phyloP scores from a whole-genome alignment of 2,888 invertebrate genomes.

The Drosophila peninsularis region DNA sequence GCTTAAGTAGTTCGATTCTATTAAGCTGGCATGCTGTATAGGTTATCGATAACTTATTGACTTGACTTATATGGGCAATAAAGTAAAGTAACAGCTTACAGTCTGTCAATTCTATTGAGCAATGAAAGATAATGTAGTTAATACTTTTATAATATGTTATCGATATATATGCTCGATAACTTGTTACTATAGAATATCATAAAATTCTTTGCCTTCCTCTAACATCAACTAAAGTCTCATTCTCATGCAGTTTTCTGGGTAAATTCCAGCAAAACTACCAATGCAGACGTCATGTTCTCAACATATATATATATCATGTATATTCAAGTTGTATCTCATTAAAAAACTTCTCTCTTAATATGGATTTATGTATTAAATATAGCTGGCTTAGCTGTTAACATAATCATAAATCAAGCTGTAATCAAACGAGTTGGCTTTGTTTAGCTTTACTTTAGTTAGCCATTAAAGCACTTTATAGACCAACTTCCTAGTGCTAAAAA shows the following conservation, averaged over 20 bases:
- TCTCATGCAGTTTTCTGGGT: neutral
- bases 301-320: neutral
- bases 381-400: constrained; percentile 6
- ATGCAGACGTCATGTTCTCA: neutral
- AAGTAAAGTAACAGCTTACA: neutral
- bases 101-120: neutral
- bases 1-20: neutral
- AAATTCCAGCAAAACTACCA: neutral
- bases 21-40: neutral
- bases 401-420: constrained; percentile 9
- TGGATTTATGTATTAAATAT: neutral
- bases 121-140: neutral
- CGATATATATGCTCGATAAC: neutral
- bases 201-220: too few species aligned
- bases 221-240: too few species aligned
- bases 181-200: neutral
- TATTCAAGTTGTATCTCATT: neutral
- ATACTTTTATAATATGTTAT: neutral
- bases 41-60: constrained; percentile 2
- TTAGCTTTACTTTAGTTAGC: neutral
- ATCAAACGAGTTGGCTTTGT: constrained; percentile 1
- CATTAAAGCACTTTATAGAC: constrained; percentile 3
- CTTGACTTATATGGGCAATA: too few species aligned
- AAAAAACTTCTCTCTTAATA: constrained; percentile 4
- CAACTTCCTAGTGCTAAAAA: constrained; percentile 40